Evolutionary conservation across 2,888 invertebrate species (phyloP).

Genomic region (Cosmorhoe ocellata): DNA sequence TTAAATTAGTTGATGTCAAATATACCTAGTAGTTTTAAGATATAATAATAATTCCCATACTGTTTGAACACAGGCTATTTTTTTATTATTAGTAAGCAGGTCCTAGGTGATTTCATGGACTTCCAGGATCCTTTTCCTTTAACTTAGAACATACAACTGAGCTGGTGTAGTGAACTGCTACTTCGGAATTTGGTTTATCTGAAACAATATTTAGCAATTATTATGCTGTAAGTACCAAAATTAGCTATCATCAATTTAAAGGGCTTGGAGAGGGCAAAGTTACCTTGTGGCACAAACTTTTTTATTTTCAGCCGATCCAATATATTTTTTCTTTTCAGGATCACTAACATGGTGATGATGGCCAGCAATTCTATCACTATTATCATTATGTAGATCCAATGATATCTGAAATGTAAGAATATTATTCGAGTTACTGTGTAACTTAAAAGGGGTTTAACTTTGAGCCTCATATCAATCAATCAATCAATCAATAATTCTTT

Average conservation of each 20-base stretch:
- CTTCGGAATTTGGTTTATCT: slow-evolving; percentile 10
- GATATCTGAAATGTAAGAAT: slow-evolving; percentile 14
- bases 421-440: no score
- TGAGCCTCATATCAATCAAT: no score
- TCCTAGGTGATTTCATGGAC: background rate
- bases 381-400: slow-evolving; percentile 23
- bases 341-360: slow-evolving; percentile 10
- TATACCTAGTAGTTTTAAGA: no score
- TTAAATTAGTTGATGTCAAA: no score
- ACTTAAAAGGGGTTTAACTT: no score
- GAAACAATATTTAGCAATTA: no score
- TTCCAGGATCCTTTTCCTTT: slow-evolving; percentile 6
- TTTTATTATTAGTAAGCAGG: no score
- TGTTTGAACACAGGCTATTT: no score
- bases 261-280: background rate
- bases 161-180: slow-evolving; percentile 11
- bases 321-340: slow-evolving; percentile 9
- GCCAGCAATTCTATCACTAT: slow-evolving; percentile 13
- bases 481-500: no score
- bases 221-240: no score
- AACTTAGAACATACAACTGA: slow-evolving; percentile 9
- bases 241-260: no score
- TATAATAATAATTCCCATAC: no score
- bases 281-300: slow-evolving; percentile 16
- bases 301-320: slow-evolving; percentile 5